These are phyloP conservation scores for Ethmia dodecea DNA, from an alignment of 2,888 invertebrate genomes.

Conservation along the genomic window DNA sequence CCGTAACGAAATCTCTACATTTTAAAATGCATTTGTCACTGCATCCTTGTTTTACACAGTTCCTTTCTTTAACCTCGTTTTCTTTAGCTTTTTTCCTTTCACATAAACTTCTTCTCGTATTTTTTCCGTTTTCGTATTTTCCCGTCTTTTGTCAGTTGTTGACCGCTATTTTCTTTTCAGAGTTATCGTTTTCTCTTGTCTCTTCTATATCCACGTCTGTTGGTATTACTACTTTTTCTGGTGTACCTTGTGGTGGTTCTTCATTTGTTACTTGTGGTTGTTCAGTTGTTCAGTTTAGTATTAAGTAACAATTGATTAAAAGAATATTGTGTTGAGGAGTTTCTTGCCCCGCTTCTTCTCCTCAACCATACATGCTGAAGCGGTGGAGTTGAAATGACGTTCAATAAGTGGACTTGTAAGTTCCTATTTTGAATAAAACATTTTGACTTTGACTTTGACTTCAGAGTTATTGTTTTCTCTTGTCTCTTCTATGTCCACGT, in stretches of 20 bases:
- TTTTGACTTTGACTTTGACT: not conserved
- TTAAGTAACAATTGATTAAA: too few relatives aligned
- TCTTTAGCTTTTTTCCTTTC: not conserved
- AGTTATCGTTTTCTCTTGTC: not conserved
- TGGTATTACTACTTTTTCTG: not conserved
- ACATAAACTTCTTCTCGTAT: not conserved
- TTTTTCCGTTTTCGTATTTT: not conserved
- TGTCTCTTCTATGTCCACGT: not conserved
- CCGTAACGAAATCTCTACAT: not conserved
- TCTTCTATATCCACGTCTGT: not conserved
- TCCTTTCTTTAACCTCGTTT: not conserved
- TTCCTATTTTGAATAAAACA: not conserved
- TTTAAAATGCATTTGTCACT: slow-evolving; percentile 1
- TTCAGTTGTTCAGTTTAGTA: not conserved
- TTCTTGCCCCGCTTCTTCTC: too few relatives aligned
- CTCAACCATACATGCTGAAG: too few relatives aligned
- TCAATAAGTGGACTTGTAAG: too few relatives aligned
- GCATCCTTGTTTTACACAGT: not conserved
- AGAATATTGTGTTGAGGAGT: too few relatives aligned
- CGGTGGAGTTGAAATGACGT: too few relatives aligned
- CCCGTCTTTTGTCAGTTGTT: not conserved
- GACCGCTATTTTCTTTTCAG: not conserved
- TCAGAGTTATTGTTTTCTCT: not conserved
- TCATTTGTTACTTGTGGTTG: not conserved
- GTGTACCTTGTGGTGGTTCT: not conserved